Conservation (phyloP, 35 echinoderm and acorn worm species). For the Heliocidaris erythrogramma region DNA sequence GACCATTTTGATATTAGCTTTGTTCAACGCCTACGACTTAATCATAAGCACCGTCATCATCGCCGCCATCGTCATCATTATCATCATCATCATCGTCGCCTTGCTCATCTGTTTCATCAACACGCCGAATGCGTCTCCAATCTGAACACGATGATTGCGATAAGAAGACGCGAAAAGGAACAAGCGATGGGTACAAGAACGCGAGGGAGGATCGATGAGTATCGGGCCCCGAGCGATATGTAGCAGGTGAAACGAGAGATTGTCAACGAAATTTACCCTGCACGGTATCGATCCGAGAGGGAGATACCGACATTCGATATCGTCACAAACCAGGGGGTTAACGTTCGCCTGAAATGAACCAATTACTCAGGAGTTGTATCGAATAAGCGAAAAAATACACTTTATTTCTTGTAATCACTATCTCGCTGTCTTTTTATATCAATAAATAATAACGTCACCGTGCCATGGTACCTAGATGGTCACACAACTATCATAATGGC, state of each 20-base stretch:
- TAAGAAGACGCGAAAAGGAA: neutral
- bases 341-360: slow-evolving; percentile 22
- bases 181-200: neutral
- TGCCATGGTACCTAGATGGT: neutral
- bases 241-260: slow-evolving; percentile 51
- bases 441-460: neutral
- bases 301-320: slow-evolving; percentile 27
- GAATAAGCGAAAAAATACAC: neutral
- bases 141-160: neutral
- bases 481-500: too few species aligned
- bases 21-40: too few species aligned
- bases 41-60: neutral
- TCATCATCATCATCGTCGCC: neutral
- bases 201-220: neutral
- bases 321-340: neutral
- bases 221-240: slow-evolving; percentile 35
- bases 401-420: neutral
- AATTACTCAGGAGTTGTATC: slow-evolving; percentile 4
- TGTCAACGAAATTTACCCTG: slow-evolving; percentile 41
- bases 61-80: neutral
- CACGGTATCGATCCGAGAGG: neutral
- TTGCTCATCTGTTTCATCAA: neutral
- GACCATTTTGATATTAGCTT: neutral
- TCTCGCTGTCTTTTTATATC: neutral
- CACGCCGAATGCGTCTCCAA: neutral